phyloP scores from a whole-genome alignment of 1,140 invertebrate species.

The Drosophila micromelanica region DNA sequence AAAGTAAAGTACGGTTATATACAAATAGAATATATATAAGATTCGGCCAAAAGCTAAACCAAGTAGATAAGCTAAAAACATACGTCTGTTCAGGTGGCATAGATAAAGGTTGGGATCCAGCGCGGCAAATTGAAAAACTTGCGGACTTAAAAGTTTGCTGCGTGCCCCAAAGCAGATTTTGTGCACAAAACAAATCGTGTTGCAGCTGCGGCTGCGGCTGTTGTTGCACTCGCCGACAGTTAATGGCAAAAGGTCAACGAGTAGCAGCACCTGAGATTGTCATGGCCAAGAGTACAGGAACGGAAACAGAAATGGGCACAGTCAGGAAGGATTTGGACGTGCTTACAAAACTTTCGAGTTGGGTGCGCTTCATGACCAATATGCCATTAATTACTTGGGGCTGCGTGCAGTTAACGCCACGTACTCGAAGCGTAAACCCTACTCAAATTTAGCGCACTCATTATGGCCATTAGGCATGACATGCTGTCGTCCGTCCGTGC shows the following conservation, averaged over 20 bases:
- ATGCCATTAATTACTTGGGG: slow-evolving; percentile 11
- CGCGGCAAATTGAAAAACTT: slow-evolving; percentile 72
- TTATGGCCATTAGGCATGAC: slow-evolving; percentile 73
- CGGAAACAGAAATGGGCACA: slow-evolving; percentile 26
- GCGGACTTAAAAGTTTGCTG: slow-evolving; percentile 54
- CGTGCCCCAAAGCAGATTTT: slow-evolving; percentile 41
- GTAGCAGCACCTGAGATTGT: slow-evolving; percentile 31
- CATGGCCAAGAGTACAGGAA: background rate
- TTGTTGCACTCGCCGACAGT: background rate
- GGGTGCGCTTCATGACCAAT: slow-evolving; percentile 33
- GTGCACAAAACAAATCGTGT: slow-evolving; percentile 1
- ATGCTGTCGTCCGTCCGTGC: slow-evolving; percentile 56
- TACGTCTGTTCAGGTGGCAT: slow-evolving; percentile 39
- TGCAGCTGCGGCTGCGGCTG: slow-evolving; percentile 15
- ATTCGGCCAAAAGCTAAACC: too few relatives aligned
- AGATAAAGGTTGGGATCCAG: slow-evolving; percentile 59
- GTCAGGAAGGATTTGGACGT: background rate
- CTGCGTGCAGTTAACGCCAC: slow-evolving; percentile 59
- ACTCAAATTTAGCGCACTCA: slow-evolving; percentile 58
- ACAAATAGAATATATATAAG: too few relatives aligned
- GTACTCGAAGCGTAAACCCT: slow-evolving; percentile 49
- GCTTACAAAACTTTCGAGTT: slow-evolving; percentile 26
- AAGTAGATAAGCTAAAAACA: slow-evolving; percentile 26
- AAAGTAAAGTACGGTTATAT: too few relatives aligned
- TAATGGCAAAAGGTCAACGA: background rate